phyloP scores from a whole-genome alignment of 2,888 invertebrate species.

The Corbicula japonica region DNA sequence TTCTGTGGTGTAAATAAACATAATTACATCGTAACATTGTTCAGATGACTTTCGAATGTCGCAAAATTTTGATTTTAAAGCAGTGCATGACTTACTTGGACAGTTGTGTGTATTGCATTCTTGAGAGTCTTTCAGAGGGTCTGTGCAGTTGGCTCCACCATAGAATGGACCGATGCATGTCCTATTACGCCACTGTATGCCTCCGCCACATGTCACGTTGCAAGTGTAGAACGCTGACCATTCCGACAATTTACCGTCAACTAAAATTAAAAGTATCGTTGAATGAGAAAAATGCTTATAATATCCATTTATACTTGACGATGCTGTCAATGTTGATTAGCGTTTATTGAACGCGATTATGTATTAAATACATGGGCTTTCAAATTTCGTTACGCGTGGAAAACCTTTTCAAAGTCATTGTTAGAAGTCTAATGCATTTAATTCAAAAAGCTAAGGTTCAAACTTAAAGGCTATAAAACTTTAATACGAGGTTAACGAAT shows the following conservation, averaged over 20 bases:
- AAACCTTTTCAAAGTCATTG: too few relatives aligned
- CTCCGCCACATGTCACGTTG: conserved; percentile 80
- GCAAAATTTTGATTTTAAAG: not conserved
- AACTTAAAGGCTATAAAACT: too few relatives aligned
- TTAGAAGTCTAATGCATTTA: too few relatives aligned
- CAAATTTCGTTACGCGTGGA: too few relatives aligned
- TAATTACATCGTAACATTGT: too few relatives aligned
- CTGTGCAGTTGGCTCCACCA: conserved; percentile 80
- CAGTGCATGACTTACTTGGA: conserved; percentile 76
- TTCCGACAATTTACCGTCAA: conserved; percentile 75
- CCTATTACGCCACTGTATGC: conserved; percentile 73
- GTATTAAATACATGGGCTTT: too few relatives aligned
- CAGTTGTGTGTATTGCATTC: conserved; percentile 81
- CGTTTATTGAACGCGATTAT: not conserved
- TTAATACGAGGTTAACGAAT: too few relatives aligned
- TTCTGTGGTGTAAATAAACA: too few relatives aligned
- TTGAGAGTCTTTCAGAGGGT: conserved; percentile 65
- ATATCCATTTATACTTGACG: too few relatives aligned
- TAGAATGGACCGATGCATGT: conserved; percentile 76
- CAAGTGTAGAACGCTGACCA: conserved; percentile 79
- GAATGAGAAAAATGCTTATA: not conserved
- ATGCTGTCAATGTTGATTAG: not conserved
- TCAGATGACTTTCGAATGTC: too few relatives aligned
- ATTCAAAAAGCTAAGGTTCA: too few relatives aligned
- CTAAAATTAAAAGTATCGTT: conserved; percentile 65